Base-by-base conservation (phyloP, 2,797 vertebrate species). In the Amblyraja radiata region DNA sequence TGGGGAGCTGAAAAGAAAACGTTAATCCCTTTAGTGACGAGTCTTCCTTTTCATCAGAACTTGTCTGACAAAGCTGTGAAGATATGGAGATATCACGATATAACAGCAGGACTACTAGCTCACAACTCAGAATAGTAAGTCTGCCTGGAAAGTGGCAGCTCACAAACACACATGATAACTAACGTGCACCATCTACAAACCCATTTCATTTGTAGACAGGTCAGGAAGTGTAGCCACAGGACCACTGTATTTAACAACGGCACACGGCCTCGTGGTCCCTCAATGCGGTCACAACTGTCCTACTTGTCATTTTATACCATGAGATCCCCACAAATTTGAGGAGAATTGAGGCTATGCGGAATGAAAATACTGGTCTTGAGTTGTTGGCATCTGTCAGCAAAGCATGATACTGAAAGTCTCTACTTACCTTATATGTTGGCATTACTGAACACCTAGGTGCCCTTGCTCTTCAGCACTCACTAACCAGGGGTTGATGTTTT, bases 401-500 rank as follows among this genome's bases (percentile, higher is more conserved):
- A 74, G 68, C 90, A 92, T 73, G 39, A 71, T 92, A 92, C 90
- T 74, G 90, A 92, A 92, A 76, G 11, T 71, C 90, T 92, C 90
- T 58, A 92, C 90, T 76, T 92, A 92, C 90, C 90, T 71, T 54
- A 10, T 28, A 18, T 25, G n/a, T 65, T 68, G n/a, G 68, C 16
- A 88, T 68, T 21, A 68, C 16, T 88, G 61, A 88, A 88, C 46
- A 46, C 71, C 90, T 76, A 36, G 90, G n/a, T 74, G 71, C 90
- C 25, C 74, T 9, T 13, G 39, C 39, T 58, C n/a, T 36, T 76
- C 16, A 92, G 90, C 90, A 92, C 71, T 92, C 36, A 76, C 90
- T 92, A 76, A 39, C 90, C 90, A 92, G 71, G 90, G 90, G 73
- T 92, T 92, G 90, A 92, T 92, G 90, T 92, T 92, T 92, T 92